Evolutionary conservation across 2,113 vertebrate species (phyloP).

Genomic region (Xiphophorus couchianus): DNA sequence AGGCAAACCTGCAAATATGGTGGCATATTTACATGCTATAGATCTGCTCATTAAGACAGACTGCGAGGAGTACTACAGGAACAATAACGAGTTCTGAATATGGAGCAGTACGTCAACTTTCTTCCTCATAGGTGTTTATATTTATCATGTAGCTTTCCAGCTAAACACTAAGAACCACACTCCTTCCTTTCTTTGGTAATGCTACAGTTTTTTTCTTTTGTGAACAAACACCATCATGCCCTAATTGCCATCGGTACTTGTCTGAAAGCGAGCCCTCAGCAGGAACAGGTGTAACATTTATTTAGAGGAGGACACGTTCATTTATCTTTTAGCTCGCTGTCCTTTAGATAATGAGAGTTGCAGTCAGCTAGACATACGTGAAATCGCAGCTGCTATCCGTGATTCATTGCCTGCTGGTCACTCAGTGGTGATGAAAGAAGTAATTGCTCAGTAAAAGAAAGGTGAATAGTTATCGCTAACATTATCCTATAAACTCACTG

Average conservation of each 20-base stretch:
- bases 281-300: slow-evolving; percentile 41
- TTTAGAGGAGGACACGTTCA: slow-evolving; percentile 20
- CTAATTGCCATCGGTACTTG: not conserved
- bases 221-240: slow-evolving; percentile 1
- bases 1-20: too few species aligned
- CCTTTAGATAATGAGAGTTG: slow-evolving; percentile 65
- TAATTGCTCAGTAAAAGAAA: slow-evolving; percentile 49
- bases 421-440: slow-evolving; percentile 56
- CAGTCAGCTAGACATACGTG: slow-evolving; percentile 25
- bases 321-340: slow-evolving; percentile 48
- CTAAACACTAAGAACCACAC: not conserved
- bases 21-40: too few species aligned
- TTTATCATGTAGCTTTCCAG: not conserved
- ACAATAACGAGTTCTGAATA: too few species aligned
- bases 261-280: slow-evolving; percentile 9
- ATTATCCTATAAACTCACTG: slow-evolving; percentile 14
- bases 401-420: slow-evolving; percentile 47
- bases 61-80: too few species aligned
- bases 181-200: not conserved
- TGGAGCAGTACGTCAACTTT: not conserved
- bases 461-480: slow-evolving; percentile 54
- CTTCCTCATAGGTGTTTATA: not conserved
- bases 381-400: slow-evolving; percentile 38
- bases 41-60: too few species aligned
- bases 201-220: not conserved